These are phyloP conservation scores for Shargacucullia verbasci DNA, from an alignment of 2,888 invertebrate species.

Conservation along the genomic window DNA sequence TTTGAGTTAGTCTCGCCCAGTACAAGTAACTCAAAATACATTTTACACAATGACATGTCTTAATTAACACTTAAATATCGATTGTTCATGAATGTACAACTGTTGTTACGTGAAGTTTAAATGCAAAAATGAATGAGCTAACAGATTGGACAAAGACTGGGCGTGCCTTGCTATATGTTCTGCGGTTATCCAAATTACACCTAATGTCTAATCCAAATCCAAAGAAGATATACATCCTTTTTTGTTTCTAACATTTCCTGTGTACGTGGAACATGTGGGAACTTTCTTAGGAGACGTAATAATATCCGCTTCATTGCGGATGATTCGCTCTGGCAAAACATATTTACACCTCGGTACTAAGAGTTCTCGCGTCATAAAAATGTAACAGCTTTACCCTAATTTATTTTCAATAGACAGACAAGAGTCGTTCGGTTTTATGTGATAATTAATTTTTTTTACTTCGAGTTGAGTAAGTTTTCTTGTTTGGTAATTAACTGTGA, in stretches of 20 bases:
- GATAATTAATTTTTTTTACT: constrained; percentile 18
- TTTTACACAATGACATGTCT: too few relatives aligned
- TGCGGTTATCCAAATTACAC: too few relatives aligned
- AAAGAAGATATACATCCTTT: constrained; percentile 2
- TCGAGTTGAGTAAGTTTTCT: constrained; percentile 13
- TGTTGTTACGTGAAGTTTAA: too few relatives aligned
- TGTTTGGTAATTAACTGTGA: constrained; percentile 17
- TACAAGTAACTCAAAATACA: too few relatives aligned
- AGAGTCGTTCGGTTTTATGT: constrained; percentile 11
- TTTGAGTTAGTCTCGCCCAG: too few relatives aligned
- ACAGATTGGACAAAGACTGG: too few relatives aligned
- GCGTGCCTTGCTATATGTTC: too few relatives aligned
- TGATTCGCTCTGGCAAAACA: constrained; percentile 42
- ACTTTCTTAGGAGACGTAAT: constrained; percentile 38
- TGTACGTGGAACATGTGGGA: constrained; percentile 30
- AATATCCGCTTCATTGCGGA: constrained; percentile 56
- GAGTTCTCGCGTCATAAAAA: constrained; percentile 41
- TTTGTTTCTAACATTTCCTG: constrained; percentile 31
- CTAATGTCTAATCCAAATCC: too few relatives aligned
- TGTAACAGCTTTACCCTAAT: constrained; percentile 35
- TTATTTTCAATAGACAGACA: constrained; percentile 38
- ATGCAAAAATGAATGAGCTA: too few relatives aligned
- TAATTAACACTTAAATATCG: too few relatives aligned
- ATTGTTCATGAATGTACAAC: too few relatives aligned
- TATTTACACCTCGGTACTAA: constrained; percentile 39